A percentile compares a stretch with the other conserved stretches of the same genome.
phyloP scores from a whole-genome alignment of 2,797 vertebrate genomes.

The Sibirionetta formosa region DNA sequence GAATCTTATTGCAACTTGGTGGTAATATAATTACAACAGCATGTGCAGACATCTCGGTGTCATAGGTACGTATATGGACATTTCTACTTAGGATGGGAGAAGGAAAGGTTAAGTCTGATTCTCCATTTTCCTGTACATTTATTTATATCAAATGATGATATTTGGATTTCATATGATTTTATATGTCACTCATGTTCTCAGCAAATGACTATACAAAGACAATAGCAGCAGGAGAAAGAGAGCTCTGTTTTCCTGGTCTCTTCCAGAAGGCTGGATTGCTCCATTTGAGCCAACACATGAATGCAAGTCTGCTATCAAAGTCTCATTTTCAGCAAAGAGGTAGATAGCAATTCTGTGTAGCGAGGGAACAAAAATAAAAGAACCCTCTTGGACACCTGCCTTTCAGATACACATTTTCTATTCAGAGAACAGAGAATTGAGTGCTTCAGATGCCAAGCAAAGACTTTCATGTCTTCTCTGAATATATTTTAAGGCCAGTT shows the following conservation, averaged over 20 bases:
- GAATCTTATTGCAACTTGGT: not conserved
- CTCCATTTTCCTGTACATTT: not conserved
- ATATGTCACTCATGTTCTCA: not conserved
- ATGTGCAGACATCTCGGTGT: not conserved
- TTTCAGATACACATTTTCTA: conserved; percentile 12
- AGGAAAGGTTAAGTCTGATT: not conserved
- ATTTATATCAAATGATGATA: not conserved
- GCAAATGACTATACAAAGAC: not conserved
- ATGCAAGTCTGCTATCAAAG: conserved; percentile 9
- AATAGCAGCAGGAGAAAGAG: not conserved
- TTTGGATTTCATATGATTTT: conserved; percentile 11
- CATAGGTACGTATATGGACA: not conserved
- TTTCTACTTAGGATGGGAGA: not conserved
- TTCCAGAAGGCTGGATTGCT: not conserved
- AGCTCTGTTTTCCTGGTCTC: not conserved
- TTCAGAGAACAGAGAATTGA: not conserved
- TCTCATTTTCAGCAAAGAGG: not conserved
- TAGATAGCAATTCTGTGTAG: conserved; percentile 29
- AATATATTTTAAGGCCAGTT: conserved; percentile 23
- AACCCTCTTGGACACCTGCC: conserved; percentile 43
- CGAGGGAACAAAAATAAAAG: not conserved
- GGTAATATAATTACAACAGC: not conserved
- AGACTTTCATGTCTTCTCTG: not conserved
- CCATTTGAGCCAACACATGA: not conserved
- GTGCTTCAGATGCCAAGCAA: not conserved